These are phyloP conservation scores for Hucho hucho DNA, from an alignment of 2,113 vertebrate species.

Conservation along the genomic window DNA sequence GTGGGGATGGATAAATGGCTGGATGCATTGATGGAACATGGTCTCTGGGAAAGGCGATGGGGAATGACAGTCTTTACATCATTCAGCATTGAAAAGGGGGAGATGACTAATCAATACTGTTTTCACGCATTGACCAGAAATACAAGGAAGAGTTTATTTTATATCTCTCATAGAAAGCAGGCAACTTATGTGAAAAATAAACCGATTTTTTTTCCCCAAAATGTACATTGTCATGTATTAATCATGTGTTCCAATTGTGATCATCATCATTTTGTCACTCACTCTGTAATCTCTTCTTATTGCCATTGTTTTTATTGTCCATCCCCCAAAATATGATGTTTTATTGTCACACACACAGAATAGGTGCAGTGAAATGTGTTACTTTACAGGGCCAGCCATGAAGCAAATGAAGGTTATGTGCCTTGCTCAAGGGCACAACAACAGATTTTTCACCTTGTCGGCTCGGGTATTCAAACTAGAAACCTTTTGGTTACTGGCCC, in stretches of 20 bases:
- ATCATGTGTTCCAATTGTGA: too few species aligned
- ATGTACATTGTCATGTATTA: constrained; percentile 2
- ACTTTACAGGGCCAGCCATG: too few species aligned
- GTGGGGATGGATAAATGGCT: constrained; percentile 4
- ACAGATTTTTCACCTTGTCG: too few species aligned
- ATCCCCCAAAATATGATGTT: too few species aligned
- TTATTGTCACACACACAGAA: too few species aligned
- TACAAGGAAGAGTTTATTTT: constrained; percentile 56
- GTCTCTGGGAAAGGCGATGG: constrained; percentile 55
- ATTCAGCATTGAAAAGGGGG: constrained; percentile 56
- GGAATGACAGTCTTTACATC: constrained; percentile 71
- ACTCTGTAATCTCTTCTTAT: neutral
- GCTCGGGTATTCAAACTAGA: too few species aligned
- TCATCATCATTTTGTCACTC: too few species aligned
- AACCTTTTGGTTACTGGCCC: too few species aligned
- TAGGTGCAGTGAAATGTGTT: too few species aligned
- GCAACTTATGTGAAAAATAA: neutral
- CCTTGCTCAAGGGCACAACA: too few species aligned
- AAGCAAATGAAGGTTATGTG: too few species aligned
- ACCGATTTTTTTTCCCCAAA: neutral
- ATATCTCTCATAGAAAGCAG: constrained; percentile 2
- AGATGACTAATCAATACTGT: constrained; percentile 68
- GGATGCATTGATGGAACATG: constrained; percentile 62
- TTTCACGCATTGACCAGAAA: constrained; percentile 51
- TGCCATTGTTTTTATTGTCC: too few species aligned